Base-by-base conservation (phyloP, 2,797 vertebrate species). In the Anguilla anguilla region DNA sequence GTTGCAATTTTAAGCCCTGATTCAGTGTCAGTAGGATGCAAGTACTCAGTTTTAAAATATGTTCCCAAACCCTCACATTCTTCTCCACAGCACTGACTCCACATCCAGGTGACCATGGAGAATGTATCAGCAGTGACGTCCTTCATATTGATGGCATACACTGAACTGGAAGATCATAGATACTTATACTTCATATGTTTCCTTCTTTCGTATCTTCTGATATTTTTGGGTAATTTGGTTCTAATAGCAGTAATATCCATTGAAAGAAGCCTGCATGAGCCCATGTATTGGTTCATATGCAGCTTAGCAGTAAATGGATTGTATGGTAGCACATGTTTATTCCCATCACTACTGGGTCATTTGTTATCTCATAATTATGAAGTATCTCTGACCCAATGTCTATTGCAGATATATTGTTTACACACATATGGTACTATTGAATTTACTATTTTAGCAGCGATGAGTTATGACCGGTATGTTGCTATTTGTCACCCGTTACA, bases 381-480 rank as follows among this genome's bases (percentile, higher is more conserved):
- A 77, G 69, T 94, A 17, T 92, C 93, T 6, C 22, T 93, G 0
- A 5, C 85, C 0, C 31, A 89, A 2, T 94, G 93, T 87, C 92
- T 88, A 86, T 87, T 85, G 3, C 93, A 94, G 89, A 88, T 93
- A 43, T 94, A 86, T 64, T 89, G 86, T 2, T 39, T 94, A 35
- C 91, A 94, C 87, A 92, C 92, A 0, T 94, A 92, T 81, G 92
- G 79, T 74, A 85, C 93, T 2, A 88, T 57, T 46, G 93, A 94
- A 87, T 93, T 93, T 81, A 93, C 91, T 5, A 93, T 94, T 87
- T 90, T 94, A 15, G 92, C 91, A 53, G 93, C 35, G 0, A 94
- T 94, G 94, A 92, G 92, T 79, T 94, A 94, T 11, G 93, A 94
- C 84, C 90, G 93, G 35, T 95, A 93, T 51, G n/a, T 93, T 19